phyloP scores from a whole-genome alignment of 2,113 vertebrate species.

The Marmota monax region DNA sequence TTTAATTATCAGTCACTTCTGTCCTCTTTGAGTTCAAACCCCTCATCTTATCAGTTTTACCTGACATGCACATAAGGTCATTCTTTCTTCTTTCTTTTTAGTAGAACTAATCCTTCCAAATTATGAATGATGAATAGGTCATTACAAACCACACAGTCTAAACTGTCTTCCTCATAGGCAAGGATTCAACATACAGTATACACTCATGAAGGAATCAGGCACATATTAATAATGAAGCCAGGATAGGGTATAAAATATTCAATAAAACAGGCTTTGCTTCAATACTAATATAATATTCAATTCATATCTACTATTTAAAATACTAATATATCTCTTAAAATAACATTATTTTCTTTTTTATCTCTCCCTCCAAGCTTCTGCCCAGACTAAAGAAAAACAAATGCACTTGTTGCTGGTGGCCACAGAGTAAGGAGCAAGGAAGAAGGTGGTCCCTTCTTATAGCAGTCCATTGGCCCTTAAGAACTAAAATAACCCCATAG shows the following conservation, averaged over 20 bases:
- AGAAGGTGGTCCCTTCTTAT: background rate
- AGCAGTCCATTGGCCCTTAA: background rate
- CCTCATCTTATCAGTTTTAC: background rate
- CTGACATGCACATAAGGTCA: background rate
- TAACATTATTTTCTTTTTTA: background rate
- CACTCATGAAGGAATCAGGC: background rate
- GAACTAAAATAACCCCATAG: background rate
- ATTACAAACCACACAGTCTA: background rate
- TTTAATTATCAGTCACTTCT: background rate
- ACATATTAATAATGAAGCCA: background rate
- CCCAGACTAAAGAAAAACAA: constrained; percentile 41
- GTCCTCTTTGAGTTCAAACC: background rate
- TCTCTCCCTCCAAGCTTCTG: background rate
- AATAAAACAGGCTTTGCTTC: constrained; percentile 16
- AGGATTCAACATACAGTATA: background rate
- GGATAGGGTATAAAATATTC: background rate
- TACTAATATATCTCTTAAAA: background rate
- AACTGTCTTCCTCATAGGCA: constrained; percentile 23
- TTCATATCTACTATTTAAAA: constrained; percentile 17
- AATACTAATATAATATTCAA: constrained; percentile 29
- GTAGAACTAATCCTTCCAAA: background rate
- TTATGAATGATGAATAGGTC: background rate
- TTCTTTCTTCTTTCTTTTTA: background rate
- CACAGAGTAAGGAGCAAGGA: background rate
- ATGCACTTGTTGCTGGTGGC: background rate